These are phyloP conservation scores for Cynopterus sphinx DNA, from an alignment of 2,797 vertebrate species.

Conservation along the genomic window DNA sequence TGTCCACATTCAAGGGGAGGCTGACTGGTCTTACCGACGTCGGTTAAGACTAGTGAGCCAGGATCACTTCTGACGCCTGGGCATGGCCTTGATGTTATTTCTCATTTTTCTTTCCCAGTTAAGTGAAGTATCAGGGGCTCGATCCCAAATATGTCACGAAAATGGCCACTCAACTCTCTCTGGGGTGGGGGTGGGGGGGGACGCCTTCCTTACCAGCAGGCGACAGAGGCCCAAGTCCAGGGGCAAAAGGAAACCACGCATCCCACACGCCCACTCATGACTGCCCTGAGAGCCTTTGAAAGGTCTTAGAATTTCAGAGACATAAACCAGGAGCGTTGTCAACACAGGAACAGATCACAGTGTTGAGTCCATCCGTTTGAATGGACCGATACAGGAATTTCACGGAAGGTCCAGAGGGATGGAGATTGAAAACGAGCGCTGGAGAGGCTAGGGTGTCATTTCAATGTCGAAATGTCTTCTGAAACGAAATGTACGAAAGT, in stretches of 20 bases:
- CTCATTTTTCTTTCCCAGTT: neutral
- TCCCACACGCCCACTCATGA: fast-evolving
- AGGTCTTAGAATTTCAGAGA: neutral
- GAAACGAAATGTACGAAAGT: neutral
- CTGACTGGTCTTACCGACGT: fast-evolving
- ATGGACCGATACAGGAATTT: neutral
- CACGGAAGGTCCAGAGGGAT: too few relatives aligned
- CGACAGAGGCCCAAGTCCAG: neutral
- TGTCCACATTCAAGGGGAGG: neutral
- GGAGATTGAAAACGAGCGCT: neutral
- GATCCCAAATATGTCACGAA: neutral
- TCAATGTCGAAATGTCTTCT: neutral
- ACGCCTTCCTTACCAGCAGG: fast-evolving
- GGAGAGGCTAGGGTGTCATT: neutral
- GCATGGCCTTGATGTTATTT: too few relatives aligned
- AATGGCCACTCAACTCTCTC: neutral
- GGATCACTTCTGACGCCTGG: neutral
- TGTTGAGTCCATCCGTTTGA: neutral
- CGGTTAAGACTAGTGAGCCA: neutral
- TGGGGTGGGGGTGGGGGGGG: neutral
- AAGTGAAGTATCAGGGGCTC: fast-evolving
- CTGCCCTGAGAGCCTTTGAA: neutral
- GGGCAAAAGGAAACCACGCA: fast-evolving
- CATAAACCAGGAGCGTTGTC: neutral
- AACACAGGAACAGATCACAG: neutral